phyloP scores from a whole-genome alignment of 2,888 invertebrate species.

The Perizoma affinitatum region DNA sequence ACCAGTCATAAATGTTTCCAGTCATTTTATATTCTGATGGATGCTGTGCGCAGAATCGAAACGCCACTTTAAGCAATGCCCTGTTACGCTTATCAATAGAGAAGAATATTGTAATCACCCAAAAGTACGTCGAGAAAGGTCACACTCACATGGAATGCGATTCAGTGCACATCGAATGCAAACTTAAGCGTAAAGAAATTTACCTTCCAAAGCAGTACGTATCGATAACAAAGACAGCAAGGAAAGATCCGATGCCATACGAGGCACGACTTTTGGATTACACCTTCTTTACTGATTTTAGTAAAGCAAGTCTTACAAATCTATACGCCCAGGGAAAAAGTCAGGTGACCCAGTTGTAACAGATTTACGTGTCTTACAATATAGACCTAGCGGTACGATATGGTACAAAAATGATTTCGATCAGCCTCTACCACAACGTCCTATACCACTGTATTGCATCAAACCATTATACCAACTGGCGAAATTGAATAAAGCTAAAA shows the following conservation, averaged over 20 bases:
- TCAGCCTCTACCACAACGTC: constrained; percentile 20
- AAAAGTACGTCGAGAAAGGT: constrained; percentile 33
- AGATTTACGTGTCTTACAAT: too few relatives aligned
- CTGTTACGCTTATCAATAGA: constrained; percentile 38
- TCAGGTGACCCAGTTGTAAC: constrained; percentile 7
- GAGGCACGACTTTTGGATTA: constrained; percentile 2
- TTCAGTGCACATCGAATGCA: constrained; percentile 29
- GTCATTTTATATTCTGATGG: constrained; percentile 39
- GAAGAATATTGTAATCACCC: constrained; percentile 31
- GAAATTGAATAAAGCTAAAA: constrained; percentile 23
- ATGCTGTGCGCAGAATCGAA: too few relatives aligned
- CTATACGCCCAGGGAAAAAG: too few relatives aligned
- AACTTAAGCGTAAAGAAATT: constrained; percentile 28
- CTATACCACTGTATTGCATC: constrained; percentile 22
- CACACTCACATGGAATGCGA: constrained; percentile 36
- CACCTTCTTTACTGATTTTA: too few relatives aligned
- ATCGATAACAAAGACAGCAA: constrained; percentile 3
- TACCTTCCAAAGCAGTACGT: constrained; percentile 18
- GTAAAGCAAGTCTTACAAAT: too few relatives aligned
- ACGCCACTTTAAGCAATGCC: too few relatives aligned
- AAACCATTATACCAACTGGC: constrained; percentile 15
- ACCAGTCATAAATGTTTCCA: constrained; percentile 33
- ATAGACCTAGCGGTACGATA: constrained; percentile 8
- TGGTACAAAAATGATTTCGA: constrained; percentile 11
- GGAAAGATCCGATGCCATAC: constrained; percentile 8